Percentiles rank a stretch among this genome's conserved stretches.
Conservation (phyloP, 64 coral and sea anemone genomes). For the Montipora cactus region DNA sequence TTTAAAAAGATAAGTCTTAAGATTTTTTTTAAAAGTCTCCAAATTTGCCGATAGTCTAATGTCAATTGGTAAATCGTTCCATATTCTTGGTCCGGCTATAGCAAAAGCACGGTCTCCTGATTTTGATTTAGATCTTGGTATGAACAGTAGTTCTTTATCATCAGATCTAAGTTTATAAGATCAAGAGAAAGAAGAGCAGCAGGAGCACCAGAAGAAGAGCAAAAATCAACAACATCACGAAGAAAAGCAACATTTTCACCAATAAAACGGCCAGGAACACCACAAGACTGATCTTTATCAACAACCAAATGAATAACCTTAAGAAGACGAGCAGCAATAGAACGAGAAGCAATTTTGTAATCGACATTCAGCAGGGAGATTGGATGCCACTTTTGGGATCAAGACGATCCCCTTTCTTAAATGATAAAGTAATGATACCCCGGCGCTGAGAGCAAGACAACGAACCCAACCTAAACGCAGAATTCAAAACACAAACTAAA, state of each 20-base stretch:
- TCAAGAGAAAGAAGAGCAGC: background rate
- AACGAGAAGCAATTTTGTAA: background rate
- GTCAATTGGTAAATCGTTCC: too few relatives aligned
- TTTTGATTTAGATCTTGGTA: too few relatives aligned
- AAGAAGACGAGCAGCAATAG: background rate
- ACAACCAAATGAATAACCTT: background rate
- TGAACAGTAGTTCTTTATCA: too few relatives aligned
- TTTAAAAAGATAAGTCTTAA: too few relatives aligned
- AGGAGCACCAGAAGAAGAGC: background rate
- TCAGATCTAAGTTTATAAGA: too few relatives aligned
- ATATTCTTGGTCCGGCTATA: too few relatives aligned
- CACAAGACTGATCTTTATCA: conserved; percentile 25
- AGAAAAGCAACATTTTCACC: conserved; percentile 24
- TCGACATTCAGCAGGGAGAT: conserved; percentile 3
- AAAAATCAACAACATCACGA: background rate
- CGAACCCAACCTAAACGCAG: background rate
- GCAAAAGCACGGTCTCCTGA: too few relatives aligned
- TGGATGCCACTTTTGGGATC: background rate
- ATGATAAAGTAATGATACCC: background rate
- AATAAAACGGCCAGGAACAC: conserved; percentile 44
- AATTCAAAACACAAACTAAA: background rate
- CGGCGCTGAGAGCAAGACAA: background rate
- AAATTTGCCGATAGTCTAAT: too few relatives aligned
- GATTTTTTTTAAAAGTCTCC: too few relatives aligned
- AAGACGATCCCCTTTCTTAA: conserved; percentile 4